phyloP scores from a whole-genome alignment of 2,113 vertebrate genomes.

The Ictidomys tridecemlineatus region DNA sequence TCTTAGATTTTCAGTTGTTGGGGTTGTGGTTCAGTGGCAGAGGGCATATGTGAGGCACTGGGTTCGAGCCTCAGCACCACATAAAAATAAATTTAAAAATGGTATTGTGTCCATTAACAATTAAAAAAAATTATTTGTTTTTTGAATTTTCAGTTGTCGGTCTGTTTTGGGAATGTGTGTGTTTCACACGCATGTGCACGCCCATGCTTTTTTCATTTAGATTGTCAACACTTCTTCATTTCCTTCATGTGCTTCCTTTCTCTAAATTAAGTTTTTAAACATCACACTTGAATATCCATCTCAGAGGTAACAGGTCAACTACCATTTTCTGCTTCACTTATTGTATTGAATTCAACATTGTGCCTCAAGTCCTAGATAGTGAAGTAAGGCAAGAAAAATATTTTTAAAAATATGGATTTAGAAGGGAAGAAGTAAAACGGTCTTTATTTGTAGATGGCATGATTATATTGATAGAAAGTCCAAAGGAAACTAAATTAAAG shows the following conservation, averaged over 20 bases:
- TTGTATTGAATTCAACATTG: not conserved
- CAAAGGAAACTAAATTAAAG: not conserved
- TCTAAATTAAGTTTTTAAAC: slow-evolving; percentile 12
- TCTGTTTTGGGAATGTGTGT: too few relatives aligned
- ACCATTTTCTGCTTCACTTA: not conserved
- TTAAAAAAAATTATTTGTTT: too few relatives aligned
- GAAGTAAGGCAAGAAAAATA: not conserved
- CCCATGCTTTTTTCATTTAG: not conserved
- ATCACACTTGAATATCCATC: not conserved
- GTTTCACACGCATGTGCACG: not conserved
- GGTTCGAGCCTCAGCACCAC: too few relatives aligned
- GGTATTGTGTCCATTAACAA: too few relatives aligned
- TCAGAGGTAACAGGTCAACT: not conserved
- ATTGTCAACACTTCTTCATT: not conserved
- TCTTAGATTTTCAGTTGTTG: not conserved
- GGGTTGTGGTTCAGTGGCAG: too few relatives aligned
- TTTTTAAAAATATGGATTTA: not conserved
- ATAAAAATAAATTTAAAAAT: too few relatives aligned
- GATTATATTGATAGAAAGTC: not conserved
- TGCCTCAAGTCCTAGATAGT: not conserved
- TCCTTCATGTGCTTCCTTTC: not conserved
- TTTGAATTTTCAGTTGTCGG: too few relatives aligned
- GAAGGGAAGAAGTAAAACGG: not conserved
- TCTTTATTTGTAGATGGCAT: not conserved
- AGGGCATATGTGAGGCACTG: too few relatives aligned